Evolutionary conservation across 2,113 vertebrate genomes (phyloP).

Genomic region (Chaetodon trifascialis): DNA sequence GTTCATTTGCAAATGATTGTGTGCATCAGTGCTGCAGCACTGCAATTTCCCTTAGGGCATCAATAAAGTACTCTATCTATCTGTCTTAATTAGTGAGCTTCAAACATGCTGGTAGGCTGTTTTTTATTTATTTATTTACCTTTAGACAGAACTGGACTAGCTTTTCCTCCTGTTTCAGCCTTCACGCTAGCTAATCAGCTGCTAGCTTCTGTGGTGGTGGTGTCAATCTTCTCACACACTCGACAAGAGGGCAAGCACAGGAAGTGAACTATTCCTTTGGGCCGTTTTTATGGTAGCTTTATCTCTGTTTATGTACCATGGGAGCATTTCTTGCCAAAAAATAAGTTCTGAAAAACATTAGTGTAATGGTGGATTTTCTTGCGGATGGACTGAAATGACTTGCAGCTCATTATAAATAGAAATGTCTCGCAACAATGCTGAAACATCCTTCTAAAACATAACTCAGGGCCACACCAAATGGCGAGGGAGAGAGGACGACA

Average conservation of each 20-base stretch:
- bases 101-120: not conserved
- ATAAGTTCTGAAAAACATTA: conserved; percentile 15
- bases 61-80: no score
- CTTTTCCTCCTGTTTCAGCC: not conserved
- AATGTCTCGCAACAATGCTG: conserved; percentile 19
- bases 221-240: not conserved
- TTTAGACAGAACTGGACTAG: not conserved
- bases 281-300: not conserved
- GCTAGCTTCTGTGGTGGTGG: not conserved
- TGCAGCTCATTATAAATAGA: conserved; percentile 49
- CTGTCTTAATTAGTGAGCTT: not conserved
- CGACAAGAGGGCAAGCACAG: not conserved
- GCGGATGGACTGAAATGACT: conserved; percentile 48
- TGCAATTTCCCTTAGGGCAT: no score
- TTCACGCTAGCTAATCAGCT: not conserved
- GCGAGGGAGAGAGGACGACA: conserved; percentile 18
- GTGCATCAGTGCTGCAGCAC: no score
- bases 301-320: not conserved
- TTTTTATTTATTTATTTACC: not conserved
- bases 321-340: not conserved
- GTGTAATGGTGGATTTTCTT: conserved; percentile 10
- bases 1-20: no score
- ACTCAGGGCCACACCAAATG: conserved; percentile 55
- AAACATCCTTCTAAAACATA: conserved; percentile 47
- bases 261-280: not conserved